Evolutionary conservation across 2,797 vertebrate genomes (phyloP).

Genomic region (Hoplostethus atlanticus): DNA sequence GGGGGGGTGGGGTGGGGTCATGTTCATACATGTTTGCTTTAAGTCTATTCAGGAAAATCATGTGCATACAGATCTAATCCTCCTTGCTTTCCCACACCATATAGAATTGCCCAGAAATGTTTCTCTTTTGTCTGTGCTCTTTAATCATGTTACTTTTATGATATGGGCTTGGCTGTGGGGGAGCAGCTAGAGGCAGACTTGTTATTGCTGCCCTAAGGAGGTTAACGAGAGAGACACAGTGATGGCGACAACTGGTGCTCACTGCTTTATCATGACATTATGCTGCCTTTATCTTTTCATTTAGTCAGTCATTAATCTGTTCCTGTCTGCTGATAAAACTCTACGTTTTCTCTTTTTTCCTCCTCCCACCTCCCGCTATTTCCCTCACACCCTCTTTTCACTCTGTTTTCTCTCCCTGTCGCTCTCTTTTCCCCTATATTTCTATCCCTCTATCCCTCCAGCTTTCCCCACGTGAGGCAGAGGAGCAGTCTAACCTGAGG

Average conservation of each 20-base stretch:
- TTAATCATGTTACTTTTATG: constrained; percentile 43
- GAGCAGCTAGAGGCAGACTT: constrained; percentile 8
- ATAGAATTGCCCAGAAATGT: constrained; percentile 51
- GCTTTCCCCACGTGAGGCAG: constrained; percentile 82
- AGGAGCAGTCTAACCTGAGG: constrained; percentile 88
- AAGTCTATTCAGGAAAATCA: constrained; percentile 37
- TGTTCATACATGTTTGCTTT: not conserved
- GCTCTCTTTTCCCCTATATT: not conserved
- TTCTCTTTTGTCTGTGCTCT: constrained; percentile 46
- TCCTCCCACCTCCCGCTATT: not conserved
- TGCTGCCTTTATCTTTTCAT: not conserved
- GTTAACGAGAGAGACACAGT: constrained; percentile 21
- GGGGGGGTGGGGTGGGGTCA: not conserved
- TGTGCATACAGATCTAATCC: constrained; percentile 45
- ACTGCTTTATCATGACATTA: constrained; percentile 5
- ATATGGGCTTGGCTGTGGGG: constrained; percentile 24
- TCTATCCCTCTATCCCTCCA: constrained; percentile 59
- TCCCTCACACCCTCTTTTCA: not conserved
- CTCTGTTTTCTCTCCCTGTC: constrained; percentile 5
- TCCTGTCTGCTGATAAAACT: constrained; percentile 20
- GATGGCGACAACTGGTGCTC: not conserved
- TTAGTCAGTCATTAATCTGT: not conserved
- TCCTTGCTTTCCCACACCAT: constrained; percentile 50
- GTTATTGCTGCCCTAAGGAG: constrained; percentile 23
- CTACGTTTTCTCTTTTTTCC: not conserved